Conservation (phyloP, 2,797 vertebrate genomes). For the Hafferia zeledoni region DNA sequence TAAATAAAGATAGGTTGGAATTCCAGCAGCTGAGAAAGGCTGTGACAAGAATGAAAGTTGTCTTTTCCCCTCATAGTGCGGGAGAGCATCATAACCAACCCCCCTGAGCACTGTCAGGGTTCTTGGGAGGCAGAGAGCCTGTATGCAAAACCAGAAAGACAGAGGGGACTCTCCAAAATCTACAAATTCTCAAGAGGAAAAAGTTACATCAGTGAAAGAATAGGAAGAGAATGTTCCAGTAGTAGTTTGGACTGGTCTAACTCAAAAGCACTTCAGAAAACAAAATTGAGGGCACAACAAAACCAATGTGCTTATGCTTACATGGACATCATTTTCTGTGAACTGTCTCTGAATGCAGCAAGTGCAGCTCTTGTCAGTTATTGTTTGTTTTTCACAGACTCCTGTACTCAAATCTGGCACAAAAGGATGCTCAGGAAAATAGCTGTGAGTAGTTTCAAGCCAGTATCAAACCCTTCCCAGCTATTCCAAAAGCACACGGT, state of each 20-base stretch:
- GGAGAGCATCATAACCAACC: neutral
- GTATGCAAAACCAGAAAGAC: neutral
- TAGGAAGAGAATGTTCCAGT: neutral
- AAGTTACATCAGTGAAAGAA: neutral
- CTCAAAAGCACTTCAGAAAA: neutral
- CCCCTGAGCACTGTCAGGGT: neutral
- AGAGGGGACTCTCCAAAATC: neutral
- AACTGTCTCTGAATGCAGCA: neutral
- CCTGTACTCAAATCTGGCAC: neutral
- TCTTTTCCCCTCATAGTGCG: neutral
- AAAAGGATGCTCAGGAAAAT: neutral
- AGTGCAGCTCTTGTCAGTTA: neutral
- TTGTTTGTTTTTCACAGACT: neutral
- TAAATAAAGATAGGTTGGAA: constrained; percentile 46
- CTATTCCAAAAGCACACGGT: neutral
- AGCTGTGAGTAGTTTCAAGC: neutral
- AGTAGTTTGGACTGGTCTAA: neutral
- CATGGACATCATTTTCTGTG: neutral
- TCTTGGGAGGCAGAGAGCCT: neutral
- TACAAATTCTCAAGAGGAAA: neutral
- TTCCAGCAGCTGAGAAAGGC: neutral
- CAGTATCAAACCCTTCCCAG: neutral
- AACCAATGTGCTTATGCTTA: neutral
- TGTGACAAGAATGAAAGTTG: constrained; percentile 34
- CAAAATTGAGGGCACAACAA: neutral